Evolutionary conservation across 2,797 vertebrate genomes (phyloP), one percentile per base, ranked within the genome.

Genomic region (Enteromius treurensis): DNA sequence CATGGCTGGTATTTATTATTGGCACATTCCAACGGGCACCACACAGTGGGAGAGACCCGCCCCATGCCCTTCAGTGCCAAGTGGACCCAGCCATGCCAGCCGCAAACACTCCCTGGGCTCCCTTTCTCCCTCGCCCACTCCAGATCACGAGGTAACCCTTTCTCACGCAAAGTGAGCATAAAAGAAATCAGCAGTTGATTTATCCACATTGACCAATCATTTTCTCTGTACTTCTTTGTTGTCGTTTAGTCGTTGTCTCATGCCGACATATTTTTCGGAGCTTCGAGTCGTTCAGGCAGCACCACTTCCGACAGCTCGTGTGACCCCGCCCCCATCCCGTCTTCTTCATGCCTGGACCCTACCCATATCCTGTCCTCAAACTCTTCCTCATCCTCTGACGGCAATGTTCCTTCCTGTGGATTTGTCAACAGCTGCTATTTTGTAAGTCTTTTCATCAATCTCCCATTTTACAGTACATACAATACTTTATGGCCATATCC

Each of bases 21-120:
- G 98, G 98, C 98, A 99, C 92, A 97, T 99, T 93, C 98, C 98
- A 58, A 99, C 98, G 3, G 98, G 98, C 88, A 95, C 98, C 74
- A 99, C 98, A 49, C 98, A 99, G 86, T 99, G 98, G 98, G 97
- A 99, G 81, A 95, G 95, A 84, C 98, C 98, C 0, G 91, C 95
- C 68, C 92, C 95, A 83, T 88, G 87, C 90, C 5, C 95, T 90
- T 85, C 93, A 84, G 79, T 88, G 85, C 85, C 87, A 0, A 40
- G 79, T 80, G 86, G 70, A 75, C 69, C 80, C 80, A 23, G 85
- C 17, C 8, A 80, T 3, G 80, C 79, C 67, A 92, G 95, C 83
- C 93, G 94, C 55, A 96, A 97, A 93, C 97, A 95, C 80, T 98
- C 97, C 0, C 91, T 96, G 88, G 95, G 96, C 88, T 98, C 97